phyloP scores from a whole-genome alignment of 2,113 vertebrate genomes.

The Grus americana region DNA sequence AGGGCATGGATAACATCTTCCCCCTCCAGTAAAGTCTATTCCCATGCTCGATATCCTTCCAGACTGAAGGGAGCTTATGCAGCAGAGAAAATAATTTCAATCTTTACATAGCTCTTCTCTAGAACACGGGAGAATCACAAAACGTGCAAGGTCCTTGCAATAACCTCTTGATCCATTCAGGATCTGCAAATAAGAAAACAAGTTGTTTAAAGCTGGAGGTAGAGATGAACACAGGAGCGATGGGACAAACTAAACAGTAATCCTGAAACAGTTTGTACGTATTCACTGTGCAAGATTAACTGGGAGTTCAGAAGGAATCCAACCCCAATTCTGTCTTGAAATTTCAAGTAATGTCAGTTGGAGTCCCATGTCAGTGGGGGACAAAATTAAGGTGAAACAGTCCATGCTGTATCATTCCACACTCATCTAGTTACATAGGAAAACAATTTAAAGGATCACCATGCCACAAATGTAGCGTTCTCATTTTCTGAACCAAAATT shows the following conservation, averaged over 20 bases:
- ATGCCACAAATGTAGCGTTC: not conserved
- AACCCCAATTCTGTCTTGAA: not conserved
- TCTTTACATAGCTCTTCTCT: conserved; percentile 21
- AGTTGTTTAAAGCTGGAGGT: not conserved
- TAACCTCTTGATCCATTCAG: conserved; percentile 94
- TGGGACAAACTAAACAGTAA: not conserved
- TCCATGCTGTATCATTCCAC: not conserved
- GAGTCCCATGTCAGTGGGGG: not conserved
- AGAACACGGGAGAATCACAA: conserved; percentile 94
- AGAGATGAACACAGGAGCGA: not conserved
- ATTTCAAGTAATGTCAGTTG: not conserved
- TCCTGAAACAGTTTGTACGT: not conserved
- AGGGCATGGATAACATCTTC: not conserved
- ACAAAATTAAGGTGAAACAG: not conserved
- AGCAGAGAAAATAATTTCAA: not conserved
- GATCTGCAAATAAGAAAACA: conserved; percentile 81
- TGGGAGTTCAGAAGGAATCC: not conserved
- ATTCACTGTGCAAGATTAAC: not conserved
- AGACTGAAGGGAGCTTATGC: not conserved
- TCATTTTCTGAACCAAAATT: not conserved
- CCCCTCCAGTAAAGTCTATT: not conserved
- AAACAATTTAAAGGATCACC: not conserved
- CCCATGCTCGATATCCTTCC: not conserved
- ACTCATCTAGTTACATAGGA: not conserved
- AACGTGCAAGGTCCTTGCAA: conserved; percentile 89